Percentiles rank a stretch among this genome's conserved stretches.
Evolutionary conservation across 2,113 vertebrate genomes (phyloP).

Genomic region (Stictonetta naevosa): DNA sequence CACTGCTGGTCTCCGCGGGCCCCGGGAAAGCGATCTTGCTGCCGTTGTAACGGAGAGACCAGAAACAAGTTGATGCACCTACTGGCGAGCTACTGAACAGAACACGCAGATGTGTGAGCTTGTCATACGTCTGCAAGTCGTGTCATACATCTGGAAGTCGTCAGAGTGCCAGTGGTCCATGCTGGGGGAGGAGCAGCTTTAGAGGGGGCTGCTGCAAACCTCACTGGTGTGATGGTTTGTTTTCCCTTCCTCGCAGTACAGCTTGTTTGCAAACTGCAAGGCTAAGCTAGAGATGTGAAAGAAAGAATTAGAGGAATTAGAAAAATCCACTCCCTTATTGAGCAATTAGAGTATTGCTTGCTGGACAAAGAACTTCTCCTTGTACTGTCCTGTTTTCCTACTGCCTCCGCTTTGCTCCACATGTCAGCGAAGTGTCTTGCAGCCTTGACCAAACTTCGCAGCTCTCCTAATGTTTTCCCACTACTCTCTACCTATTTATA

Average conservation of each 20-base stretch:
- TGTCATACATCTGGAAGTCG: neutral
- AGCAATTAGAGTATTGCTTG: neutral
- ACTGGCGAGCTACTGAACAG: neutral
- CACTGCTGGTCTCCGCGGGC: neutral
- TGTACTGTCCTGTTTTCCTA: neutral
- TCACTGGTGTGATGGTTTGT: neutral
- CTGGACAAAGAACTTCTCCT: neutral
- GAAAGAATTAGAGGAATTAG: neutral
- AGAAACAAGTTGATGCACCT: neutral
- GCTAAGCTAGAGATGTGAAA: neutral
- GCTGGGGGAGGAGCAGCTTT: neutral
- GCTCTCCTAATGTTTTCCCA: neutral
- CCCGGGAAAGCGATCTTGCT: neutral
- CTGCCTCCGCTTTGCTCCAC: neutral
- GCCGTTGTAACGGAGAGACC: neutral
- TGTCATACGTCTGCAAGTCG: neutral
- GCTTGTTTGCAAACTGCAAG: neutral
- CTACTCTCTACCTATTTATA: constrained; percentile 1
- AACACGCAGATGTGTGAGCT: neutral
- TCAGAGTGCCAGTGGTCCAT: neutral
- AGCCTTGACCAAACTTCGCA: neutral
- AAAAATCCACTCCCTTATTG: neutral
- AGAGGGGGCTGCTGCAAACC: neutral
- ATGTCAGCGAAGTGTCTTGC: neutral
- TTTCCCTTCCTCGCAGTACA: neutral